phyloP scores from a whole-genome alignment of 2,888 invertebrate genomes.

The Noctua janthina region DNA sequence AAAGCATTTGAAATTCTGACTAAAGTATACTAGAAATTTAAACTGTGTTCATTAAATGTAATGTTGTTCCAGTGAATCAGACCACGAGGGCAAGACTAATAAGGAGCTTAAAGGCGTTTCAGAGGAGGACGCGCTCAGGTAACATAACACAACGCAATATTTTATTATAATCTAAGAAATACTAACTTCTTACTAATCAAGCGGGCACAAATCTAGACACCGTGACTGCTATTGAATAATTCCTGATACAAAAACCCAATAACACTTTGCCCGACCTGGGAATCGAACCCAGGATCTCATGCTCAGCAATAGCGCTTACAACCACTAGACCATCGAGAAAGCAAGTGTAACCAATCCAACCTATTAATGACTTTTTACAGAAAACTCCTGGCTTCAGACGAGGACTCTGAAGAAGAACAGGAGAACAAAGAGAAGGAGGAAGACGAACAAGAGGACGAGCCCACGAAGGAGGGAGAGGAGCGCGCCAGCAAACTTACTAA shows the following conservation, averaged over 20 bases:
- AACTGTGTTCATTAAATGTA: not conserved
- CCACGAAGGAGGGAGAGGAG: conserved; percentile 93
- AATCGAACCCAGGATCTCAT: no score
- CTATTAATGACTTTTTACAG: conserved; percentile 74
- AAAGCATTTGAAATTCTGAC: not conserved
- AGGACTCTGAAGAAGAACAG: conserved; percentile 96
- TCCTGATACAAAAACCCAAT: no score
- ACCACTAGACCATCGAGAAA: no score
- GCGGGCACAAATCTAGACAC: no score
- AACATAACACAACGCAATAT: conserved; percentile 14
- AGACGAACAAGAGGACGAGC: conserved; percentile 93
- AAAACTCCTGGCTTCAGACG: conserved; percentile 96
- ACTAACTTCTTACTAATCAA: not conserved
- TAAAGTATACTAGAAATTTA: not conserved
- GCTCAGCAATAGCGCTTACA: no score
- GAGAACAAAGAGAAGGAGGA: conserved; percentile 93
- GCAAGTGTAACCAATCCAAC: not conserved
- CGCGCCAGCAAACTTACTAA: conserved; percentile 90
- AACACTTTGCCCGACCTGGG: no score
- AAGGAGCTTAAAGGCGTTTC: conserved; percentile 97
- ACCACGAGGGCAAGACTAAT: conserved; percentile 93
- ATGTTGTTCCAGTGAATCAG: conserved; percentile 90
- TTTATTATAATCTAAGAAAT: not conserved
- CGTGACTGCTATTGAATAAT: no score
- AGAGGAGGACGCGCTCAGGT: conserved; percentile 95